These are phyloP conservation scores for Hemicordylus capensis DNA, from an alignment of 2,113 vertebrate genomes.

Conservation along the genomic window DNA sequence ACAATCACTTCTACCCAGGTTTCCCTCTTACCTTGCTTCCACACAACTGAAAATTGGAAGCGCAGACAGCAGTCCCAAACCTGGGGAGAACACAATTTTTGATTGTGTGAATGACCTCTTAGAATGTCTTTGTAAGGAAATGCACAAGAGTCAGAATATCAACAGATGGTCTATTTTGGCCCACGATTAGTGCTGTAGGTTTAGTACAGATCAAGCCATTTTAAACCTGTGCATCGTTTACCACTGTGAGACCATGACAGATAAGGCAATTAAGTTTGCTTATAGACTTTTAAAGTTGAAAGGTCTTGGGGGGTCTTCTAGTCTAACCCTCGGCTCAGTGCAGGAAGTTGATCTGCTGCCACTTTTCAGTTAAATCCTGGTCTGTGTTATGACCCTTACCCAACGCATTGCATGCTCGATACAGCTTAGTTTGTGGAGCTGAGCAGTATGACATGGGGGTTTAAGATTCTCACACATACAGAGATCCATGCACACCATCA, in stretches of 20 bases:
- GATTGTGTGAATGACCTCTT: too few species aligned
- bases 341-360: too few species aligned
- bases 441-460: neutral
- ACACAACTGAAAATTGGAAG: too few species aligned
- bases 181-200: neutral
- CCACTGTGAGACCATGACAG: neutral
- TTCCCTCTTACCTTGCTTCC: too few species aligned
- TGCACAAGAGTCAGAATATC: neutral
- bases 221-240: neutral
- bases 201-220: neutral
- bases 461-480: neutral
- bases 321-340: too few species aligned
- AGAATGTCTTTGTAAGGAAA: neutral
- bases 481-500: too few species aligned
- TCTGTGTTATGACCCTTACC: neutral
- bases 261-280: neutral
- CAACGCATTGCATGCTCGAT: neutral
- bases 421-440: neutral
- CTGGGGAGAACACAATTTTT: too few species aligned
- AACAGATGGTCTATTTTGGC: neutral
- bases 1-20: too few species aligned
- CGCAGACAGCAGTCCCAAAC: too few species aligned
- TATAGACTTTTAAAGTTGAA: too few species aligned
- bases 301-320: too few species aligned
- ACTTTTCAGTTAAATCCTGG: neutral